Base-by-base conservation (phyloP, 2,888 invertebrate species). In the Seira musarum region DNA sequence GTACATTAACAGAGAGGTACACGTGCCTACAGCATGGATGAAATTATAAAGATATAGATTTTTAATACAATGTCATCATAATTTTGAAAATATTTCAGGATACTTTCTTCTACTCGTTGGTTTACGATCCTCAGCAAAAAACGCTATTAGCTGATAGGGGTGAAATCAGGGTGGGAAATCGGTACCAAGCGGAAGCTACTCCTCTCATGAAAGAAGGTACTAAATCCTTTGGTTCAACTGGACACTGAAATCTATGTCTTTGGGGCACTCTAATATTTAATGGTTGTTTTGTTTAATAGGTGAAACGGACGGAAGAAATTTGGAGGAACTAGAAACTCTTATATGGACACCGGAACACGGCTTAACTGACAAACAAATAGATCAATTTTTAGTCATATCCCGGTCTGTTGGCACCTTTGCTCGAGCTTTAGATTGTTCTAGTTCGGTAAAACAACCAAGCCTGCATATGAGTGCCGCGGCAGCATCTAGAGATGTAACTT, bases 401-500 rank as follows among this genome's bases (percentile, higher is more conserved):
- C 93, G 96, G 88, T 98, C 98, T 67, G 97, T 99, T 86, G 99
- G 99, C 87, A 99, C 99, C 85, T 99, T 99, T 91, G 97, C 99
- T 84, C 93, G 99, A 87, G 99, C 99, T 81, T 92, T 99, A 85
- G 99, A 99, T 91, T 98, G 98, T 90, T 97, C 97, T 40, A 97
- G 97, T 90, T 97, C 98, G 87, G 96, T 99, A 66, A 97, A 99
- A 89, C 98, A 99, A 89, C 99, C 99, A 82, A 97, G 97, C 88
- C 92, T 99, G 87, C 99, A 99, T 90, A 98, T 99, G 97, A 98
- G 98, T 88, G 99, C 99, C 83, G 99, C 99, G 75, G 98, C 99
- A 83, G 99, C 99, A 84, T 97, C 97, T 88, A 93, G 99, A 87
- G 99, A 99, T 91, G 96, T 99, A 87, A 99, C 99, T 85, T 92